A percentile compares a stretch with the other conserved stretches of the same genome.
These are phyloP conservation scores for Hyppa rectilinea DNA, from an alignment of 2,888 invertebrate species.

Conservation along the genomic window DNA sequence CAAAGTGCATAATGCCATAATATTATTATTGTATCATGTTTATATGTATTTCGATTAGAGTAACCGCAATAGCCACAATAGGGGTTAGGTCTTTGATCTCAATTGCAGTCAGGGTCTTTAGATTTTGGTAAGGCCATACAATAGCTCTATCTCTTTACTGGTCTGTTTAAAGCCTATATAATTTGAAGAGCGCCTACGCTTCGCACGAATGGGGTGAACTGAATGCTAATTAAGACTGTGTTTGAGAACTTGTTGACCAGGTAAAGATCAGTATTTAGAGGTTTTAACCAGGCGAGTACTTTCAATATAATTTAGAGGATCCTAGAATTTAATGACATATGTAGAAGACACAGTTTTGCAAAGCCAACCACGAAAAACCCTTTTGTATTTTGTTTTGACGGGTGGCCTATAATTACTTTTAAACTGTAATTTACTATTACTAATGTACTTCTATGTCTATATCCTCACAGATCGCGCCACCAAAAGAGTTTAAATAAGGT, in stretches of 20 bases:
- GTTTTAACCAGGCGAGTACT: neutral
- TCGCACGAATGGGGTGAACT: conserved; percentile 31
- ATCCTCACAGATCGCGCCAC: neutral
- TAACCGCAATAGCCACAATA: conserved; percentile 57
- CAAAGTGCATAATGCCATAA: conserved; percentile 16
- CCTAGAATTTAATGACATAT: too few relatives aligned
- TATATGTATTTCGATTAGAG: conserved; percentile 24
- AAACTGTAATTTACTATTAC: too few relatives aligned
- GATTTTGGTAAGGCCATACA: conserved; percentile 40
- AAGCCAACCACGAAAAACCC: neutral
- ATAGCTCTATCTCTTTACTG: conserved; percentile 37
- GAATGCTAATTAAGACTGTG: conserved; percentile 20
- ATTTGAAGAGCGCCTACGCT: conserved; percentile 56
- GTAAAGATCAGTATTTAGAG: neutral
- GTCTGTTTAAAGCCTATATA: conserved; percentile 26
- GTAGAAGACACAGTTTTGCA: too few relatives aligned
- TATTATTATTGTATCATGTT: conserved; percentile 22
- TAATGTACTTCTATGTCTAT: too few relatives aligned
- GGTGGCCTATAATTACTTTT: neutral
- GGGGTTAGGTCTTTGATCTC: conserved; percentile 56
- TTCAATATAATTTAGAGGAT: neutral
- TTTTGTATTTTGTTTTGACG: neutral
- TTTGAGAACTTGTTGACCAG: conserved; percentile 15
- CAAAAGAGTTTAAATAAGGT: neutral
- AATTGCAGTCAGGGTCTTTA: conserved; percentile 59